Evolutionary conservation across 2,113 vertebrate genomes (phyloP), one percentile per base, ranked within the genome.

Genomic region (Xiphophorus couchianus): DNA sequence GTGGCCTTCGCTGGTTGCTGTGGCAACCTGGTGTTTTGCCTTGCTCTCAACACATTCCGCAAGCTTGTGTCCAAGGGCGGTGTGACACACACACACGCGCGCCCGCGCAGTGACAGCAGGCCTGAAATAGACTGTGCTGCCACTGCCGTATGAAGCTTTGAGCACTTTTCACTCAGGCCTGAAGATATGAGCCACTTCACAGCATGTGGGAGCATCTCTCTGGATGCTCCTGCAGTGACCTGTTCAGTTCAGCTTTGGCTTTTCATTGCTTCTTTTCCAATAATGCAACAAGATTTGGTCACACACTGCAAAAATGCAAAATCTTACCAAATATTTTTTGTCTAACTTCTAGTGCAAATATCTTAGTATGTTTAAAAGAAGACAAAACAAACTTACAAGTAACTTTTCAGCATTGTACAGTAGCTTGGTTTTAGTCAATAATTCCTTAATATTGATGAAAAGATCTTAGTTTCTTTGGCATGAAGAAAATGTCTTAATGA

Each of bases 1-100:
- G 54, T 25, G 42, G 64, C 75, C 81, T 81, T 83, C 48, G 72
- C 66, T 73, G 73, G 93, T 94, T 94, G 90, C 93, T 88, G 90
- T 93, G 90, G 89, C 78, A 88, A 94, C 93, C 66, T 71, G 31
- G 80, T 94, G 89, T 94, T 94, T 93, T 91, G 90, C 82, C 91
- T 92, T 78, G 71, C 81, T 92, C 84, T 81, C 86, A 88, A 90
- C 87, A 93, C 91, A 94, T 94, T 94, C 91, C 81, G 14, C 84
- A 86, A 89, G 84, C 87, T 79, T 44, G 73, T 91, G 89, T 93
- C 88, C 89, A 87, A 93, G 88, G 90, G 84, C 86, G 70, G 81
- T 78, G 78, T 90, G 90, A 92, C 86, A 83, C 86, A 85, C 39
- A 9, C 35, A 35, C 35, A 11, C 31, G 1, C n/a, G n/a, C 62